phyloP scores from a whole-genome alignment of 2,113 vertebrate species.

The Tachuris rubrigastra region DNA sequence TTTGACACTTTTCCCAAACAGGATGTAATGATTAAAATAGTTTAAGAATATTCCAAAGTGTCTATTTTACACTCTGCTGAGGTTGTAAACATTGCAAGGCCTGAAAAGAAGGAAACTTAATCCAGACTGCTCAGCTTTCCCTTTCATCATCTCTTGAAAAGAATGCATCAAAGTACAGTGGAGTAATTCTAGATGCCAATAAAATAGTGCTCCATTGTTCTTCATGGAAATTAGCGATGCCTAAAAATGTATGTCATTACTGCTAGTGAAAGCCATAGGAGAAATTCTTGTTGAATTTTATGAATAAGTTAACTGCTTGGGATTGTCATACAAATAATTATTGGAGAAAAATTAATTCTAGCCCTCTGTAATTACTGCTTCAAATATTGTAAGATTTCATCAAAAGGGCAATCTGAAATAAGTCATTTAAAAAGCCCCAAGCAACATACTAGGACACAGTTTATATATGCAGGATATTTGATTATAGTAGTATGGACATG shows the following conservation, averaged over 20 bases:
- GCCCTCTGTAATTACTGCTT: conserved; percentile 71
- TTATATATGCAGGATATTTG: neutral
- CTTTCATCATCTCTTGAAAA: conserved; percentile 26
- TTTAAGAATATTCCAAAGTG: neutral
- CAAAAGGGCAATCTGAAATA: conserved; percentile 59
- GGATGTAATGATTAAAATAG: neutral
- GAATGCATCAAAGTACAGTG: neutral
- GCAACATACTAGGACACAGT: neutral
- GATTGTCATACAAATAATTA: conserved; percentile 73
- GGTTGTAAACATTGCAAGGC: neutral
- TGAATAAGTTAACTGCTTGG: conserved; percentile 71
- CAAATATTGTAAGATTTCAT: conserved; percentile 55
- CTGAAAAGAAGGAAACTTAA: neutral
- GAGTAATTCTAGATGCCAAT: conserved; percentile 49
- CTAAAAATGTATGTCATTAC: conserved; percentile 71
- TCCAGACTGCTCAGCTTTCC: neutral
- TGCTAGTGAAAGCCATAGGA: conserved; percentile 59
- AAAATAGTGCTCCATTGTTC: conserved; percentile 72
- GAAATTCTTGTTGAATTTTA: conserved; percentile 74
- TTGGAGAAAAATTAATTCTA: conserved; percentile 74
- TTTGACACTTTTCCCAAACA: neutral
- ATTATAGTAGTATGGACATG: neutral
- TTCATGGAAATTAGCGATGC: conserved; percentile 71
- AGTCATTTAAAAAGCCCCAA: neutral
- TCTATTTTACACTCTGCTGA: neutral